Evolutionary conservation across 2,888 invertebrate genomes (phyloP).

Genomic region (Melanargia galathea): DNA sequence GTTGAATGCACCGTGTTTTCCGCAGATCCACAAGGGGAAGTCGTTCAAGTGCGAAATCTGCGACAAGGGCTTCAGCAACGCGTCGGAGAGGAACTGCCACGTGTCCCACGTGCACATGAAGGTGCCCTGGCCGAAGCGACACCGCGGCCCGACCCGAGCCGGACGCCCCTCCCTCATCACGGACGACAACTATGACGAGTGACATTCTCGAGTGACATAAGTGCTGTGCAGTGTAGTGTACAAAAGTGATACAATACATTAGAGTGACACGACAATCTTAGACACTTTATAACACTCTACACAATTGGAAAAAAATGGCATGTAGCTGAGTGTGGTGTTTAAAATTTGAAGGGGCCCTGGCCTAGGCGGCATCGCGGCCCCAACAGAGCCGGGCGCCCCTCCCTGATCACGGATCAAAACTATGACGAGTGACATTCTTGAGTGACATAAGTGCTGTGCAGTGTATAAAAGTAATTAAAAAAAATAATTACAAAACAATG

Average conservation of each 20-base stretch:
- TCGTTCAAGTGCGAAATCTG: slow-evolving; percentile 10
- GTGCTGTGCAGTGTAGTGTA: background rate
- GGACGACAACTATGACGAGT: background rate
- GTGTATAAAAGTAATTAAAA: too few relatives aligned
- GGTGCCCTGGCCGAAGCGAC: slow-evolving; percentile 25
- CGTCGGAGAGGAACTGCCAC: slow-evolving; percentile 10
- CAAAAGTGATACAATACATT: too few relatives aligned
- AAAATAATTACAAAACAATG: background rate
- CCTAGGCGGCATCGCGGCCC: slow-evolving; percentile 14
- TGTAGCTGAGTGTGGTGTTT: too few relatives aligned
- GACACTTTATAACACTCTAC: too few relatives aligned
- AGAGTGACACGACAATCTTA: too few relatives aligned
- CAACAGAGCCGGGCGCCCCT: background rate
- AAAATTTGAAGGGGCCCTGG: slow-evolving; percentile 28
- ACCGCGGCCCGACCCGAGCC: background rate
- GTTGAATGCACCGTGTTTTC: background rate
- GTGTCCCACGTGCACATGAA: slow-evolving; percentile 25
- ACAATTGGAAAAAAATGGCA: too few relatives aligned
- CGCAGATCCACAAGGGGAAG: slow-evolving; percentile 16
- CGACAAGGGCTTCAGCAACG: slow-evolving; percentile 19
- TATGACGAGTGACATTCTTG: background rate
- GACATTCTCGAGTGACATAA: background rate
- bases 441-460: too few relatives aligned
- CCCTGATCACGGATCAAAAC: background rate
- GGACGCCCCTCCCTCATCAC: background rate